Evolutionary conservation across 1,140 invertebrate species (phyloP).

Genomic region (Drosophila tropicalis): DNA sequence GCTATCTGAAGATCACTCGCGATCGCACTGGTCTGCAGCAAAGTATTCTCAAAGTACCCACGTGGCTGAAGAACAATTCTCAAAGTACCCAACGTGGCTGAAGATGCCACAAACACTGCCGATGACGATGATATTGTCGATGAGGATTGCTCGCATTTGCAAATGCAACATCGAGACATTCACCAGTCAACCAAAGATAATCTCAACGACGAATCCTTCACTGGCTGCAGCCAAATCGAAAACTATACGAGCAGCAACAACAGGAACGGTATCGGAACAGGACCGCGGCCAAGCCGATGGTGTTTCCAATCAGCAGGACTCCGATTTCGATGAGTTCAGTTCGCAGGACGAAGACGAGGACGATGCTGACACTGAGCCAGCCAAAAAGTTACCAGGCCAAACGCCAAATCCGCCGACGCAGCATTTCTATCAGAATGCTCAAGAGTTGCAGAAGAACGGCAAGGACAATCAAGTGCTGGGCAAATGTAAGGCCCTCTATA

Average conservation of each 20-base stretch:
- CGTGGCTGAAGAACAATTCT: conserved; percentile 90
- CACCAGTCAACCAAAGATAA: conserved; percentile 77
- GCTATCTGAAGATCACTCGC: conserved; percentile 87
- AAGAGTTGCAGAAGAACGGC: conserved; percentile 50
- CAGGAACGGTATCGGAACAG: conserved; percentile 41
- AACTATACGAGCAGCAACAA: conserved; percentile 26
- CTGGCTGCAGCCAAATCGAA: conserved; percentile 52
- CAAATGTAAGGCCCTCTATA: conserved; percentile 92
- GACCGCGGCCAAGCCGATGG: conserved; percentile 93
- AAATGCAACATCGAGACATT: conserved; percentile 73
- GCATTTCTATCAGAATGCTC: conserved; percentile 7
- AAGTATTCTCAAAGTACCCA: conserved; percentile 93
- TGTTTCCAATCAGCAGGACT: conserved; percentile 91
- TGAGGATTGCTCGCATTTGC: conserved; percentile 52
- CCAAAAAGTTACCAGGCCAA: conserved; percentile 1
- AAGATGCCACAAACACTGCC: conserved; percentile 81
- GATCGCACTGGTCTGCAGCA: conserved; percentile 95
- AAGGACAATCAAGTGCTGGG: conserved; percentile 51
- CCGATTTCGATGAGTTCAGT: conserved; percentile 91
- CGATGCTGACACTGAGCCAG: conserved; percentile 79
- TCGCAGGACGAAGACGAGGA: conserved; percentile 86
- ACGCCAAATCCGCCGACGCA: conserved; percentile 7
- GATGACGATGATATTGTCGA: conserved; percentile 39
- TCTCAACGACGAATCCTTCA: conserved; percentile 65
- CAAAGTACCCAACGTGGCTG: no score